Evolutionary conservation across 2,888 invertebrate genomes (phyloP).

Genomic region (Drosophila subquinaria): DNA sequence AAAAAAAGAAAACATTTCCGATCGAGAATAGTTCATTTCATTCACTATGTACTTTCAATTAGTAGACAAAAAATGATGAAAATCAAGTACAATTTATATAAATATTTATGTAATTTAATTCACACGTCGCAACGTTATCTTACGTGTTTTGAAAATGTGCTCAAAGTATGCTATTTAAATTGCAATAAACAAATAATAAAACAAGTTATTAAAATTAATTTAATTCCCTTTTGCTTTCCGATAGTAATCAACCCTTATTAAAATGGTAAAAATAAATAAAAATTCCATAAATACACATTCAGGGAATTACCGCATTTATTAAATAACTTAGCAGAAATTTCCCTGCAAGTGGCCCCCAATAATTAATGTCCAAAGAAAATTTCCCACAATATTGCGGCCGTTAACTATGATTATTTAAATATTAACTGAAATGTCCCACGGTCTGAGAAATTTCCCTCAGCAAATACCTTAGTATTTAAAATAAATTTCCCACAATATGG

Average conservation of each 20-base stretch:
- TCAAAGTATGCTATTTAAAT: conserved; percentile 42
- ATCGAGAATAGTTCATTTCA: conserved; percentile 35
- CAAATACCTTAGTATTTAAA: not conserved
- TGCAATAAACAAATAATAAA: conserved; percentile 14
- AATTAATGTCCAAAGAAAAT: not conserved
- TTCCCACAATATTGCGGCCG: conserved; percentile 1
- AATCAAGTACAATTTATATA: conserved; percentile 63
- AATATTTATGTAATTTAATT: conserved; percentile 57
- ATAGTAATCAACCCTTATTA: not conserved
- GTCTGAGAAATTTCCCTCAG: not conserved
- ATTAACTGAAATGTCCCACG: not conserved
- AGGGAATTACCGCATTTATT: not conserved
- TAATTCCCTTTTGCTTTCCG: not conserved
- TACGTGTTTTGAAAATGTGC: conserved; percentile 49
- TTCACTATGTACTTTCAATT: conserved; percentile 41
- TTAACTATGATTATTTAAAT: not conserved
- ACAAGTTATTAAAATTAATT: conserved; percentile 17
- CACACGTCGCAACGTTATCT: conserved; percentile 38
- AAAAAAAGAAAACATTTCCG: conserved; percentile 8
- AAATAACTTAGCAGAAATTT: not conserved
- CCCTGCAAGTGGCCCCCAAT: not conserved
- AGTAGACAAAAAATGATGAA: conserved; percentile 13
- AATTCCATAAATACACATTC: not conserved
- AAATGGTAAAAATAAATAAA: not conserved
- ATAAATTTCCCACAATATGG: not conserved